A percentile compares a stretch with the other conserved stretches of the same genome.
phyloP scores from a whole-genome alignment of 2,797 vertebrate genomes.

The Apogon talboti region DNA sequence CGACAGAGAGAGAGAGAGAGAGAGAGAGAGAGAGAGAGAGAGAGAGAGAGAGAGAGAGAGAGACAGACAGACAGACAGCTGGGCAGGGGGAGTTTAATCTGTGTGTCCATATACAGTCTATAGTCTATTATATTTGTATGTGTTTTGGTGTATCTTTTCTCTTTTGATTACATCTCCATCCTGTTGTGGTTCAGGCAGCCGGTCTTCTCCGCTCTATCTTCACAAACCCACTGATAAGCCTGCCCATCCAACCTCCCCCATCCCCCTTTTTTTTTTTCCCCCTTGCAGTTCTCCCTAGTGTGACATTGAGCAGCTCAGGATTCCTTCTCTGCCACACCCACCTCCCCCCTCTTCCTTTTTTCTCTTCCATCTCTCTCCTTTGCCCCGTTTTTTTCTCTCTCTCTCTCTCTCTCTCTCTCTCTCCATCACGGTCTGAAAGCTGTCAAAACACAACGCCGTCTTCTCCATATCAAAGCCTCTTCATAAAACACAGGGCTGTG shows the following conservation, averaged over 20 bases:
- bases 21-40: not conserved
- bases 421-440: conserved; percentile 65
- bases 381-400: not conserved
- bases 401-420: conserved; percentile 14
- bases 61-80: conserved; percentile 10
- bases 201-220: conserved; percentile 44
- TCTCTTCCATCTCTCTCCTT: conserved; percentile 27
- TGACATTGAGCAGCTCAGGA: conserved; percentile 75
- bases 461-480: conserved; percentile 65
- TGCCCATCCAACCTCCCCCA: conserved; percentile 57
- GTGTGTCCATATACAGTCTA: not conserved
- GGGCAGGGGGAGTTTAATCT: not conserved
- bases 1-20: not conserved
- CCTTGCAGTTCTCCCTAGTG: conserved; percentile 56
- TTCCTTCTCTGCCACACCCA: conserved; percentile 68
- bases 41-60: not conserved
- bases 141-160: conserved; percentile 16
- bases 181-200: conserved; percentile 63
- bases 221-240: conserved; percentile 65
- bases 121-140: conserved; percentile 29
- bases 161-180: conserved; percentile 51
- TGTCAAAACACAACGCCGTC: conserved; percentile 70
- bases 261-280: conserved; percentile 35
- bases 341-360: conserved; percentile 16
- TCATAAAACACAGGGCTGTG: conserved; percentile 34